These are phyloP conservation scores for Esox masquinongy DNA, from an alignment of 2,797 vertebrate species.

Conservation along the genomic window DNA sequence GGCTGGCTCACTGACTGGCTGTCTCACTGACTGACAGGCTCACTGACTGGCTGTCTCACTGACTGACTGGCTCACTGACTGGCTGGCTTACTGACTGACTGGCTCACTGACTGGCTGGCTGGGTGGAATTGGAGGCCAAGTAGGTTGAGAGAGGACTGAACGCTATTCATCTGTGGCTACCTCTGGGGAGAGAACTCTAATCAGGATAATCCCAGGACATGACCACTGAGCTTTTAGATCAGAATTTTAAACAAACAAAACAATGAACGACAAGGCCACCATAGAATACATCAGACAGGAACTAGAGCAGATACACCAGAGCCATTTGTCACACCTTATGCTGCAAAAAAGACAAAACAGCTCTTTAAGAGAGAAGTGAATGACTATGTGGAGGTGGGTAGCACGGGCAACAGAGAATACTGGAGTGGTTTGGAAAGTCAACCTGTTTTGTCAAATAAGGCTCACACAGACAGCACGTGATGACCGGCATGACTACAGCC, in stretches of 20 bases:
- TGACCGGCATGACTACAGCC: conserved; percentile 52
- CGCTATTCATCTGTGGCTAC: conserved; percentile 34
- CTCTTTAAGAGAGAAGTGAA: background rate
- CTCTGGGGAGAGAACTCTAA: conserved; percentile 49
- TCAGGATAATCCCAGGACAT: conserved; percentile 61
- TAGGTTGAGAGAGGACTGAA: conserved; percentile 44
- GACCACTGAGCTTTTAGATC: conserved; percentile 57
- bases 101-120: background rate
- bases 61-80: too few relatives aligned
- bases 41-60: too few relatives aligned
- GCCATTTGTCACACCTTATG: background rate
- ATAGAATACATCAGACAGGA: conserved; percentile 35
- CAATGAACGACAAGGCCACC: conserved; percentile 54
- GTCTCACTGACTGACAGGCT: too few relatives aligned
- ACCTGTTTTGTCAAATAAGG: background rate
- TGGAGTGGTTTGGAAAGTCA: background rate
- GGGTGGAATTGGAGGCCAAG: conserved; percentile 48
- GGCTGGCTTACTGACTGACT: too few relatives aligned
- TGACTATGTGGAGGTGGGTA: background rate
- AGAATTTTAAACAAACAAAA: conserved; percentile 60
- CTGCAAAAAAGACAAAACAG: background rate
- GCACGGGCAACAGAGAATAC: background rate
- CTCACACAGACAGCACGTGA: background rate
- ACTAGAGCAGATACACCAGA: background rate
- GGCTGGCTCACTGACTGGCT: too few relatives aligned